A percentile compares a stretch with the other conserved stretches of the same genome.
These are phyloP conservation scores for Camponotus pennsylvanicus DNA, from an alignment of 1,140 invertebrate species.

Conservation along the genomic window DNA sequence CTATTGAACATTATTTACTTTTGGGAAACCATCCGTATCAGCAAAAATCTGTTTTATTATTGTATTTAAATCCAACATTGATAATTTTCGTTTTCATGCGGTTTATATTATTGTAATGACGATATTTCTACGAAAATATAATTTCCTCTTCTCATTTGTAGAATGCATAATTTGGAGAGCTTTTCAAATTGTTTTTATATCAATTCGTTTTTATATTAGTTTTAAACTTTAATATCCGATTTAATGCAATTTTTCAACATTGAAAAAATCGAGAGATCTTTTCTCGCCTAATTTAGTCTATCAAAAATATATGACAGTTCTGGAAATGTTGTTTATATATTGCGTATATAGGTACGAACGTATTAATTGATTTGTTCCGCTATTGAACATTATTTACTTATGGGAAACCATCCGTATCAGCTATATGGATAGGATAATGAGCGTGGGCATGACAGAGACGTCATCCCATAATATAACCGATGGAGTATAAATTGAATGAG, in stretches of 20 bases:
- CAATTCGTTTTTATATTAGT: neutral
- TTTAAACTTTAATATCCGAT: neutral
- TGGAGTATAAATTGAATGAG: constrained; percentile 51
- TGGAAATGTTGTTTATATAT: neutral
- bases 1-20: too few species aligned
- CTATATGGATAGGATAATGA: constrained; percentile 1
- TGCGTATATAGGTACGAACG: neutral
- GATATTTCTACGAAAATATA: neutral
- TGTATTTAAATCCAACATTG: constrained; percentile 3
- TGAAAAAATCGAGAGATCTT: too few species aligned
- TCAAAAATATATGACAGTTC: neutral
- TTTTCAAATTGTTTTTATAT: too few species aligned
- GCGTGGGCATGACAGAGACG: neutral
- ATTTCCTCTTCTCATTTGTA: neutral
- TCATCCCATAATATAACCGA: constrained; percentile 3
- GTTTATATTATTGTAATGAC: neutral
- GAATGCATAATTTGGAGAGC: neutral
- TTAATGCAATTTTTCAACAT: neutral
- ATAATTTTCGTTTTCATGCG: neutral
- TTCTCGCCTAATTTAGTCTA: neutral
- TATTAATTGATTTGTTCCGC: constrained; percentile 1
- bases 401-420: neutral
- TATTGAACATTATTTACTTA: constrained; percentile 34
- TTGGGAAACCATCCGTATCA: too few species aligned
- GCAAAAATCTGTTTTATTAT: neutral